These are phyloP conservation scores for Brachionus paranguensis DNA, from an alignment of 1,140 invertebrate species.

Conservation along the genomic window DNA sequence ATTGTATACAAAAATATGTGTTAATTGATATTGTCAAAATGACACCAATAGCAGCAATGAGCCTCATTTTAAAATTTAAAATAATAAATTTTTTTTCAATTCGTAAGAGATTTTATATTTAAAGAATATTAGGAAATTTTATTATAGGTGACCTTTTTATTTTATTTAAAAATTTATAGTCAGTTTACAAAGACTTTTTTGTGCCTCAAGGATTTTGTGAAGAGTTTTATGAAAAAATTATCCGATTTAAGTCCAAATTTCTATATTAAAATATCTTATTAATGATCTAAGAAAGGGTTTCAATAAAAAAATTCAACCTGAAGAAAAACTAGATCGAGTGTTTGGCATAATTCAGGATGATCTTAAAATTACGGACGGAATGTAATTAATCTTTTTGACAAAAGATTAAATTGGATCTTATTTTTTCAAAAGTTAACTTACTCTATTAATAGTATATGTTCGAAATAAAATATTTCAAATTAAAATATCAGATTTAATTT, in stretches of 20 bases:
- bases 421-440: background rate
- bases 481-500: background rate
- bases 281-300: background rate
- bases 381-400: background rate
- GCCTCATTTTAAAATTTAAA: background rate
- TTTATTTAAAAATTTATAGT: background rate
- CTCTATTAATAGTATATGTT: background rate
- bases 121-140: background rate
- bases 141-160: constrained; percentile 11
- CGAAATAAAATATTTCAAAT: background rate
- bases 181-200: background rate
- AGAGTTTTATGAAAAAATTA: background rate
- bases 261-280: background rate
- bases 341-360: background rate
- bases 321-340: background rate
- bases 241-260: background rate
- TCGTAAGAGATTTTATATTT: background rate
- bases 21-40: background rate
- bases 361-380: background rate
- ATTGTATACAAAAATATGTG: background rate
- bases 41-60: background rate
- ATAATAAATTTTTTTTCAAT: background rate
- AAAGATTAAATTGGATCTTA: background rate
- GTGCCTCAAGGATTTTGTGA: background rate
- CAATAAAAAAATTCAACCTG: background rate